Evolutionary conservation across 2,113 vertebrate genomes (phyloP).

Genomic region (Cavia aperea): DNA sequence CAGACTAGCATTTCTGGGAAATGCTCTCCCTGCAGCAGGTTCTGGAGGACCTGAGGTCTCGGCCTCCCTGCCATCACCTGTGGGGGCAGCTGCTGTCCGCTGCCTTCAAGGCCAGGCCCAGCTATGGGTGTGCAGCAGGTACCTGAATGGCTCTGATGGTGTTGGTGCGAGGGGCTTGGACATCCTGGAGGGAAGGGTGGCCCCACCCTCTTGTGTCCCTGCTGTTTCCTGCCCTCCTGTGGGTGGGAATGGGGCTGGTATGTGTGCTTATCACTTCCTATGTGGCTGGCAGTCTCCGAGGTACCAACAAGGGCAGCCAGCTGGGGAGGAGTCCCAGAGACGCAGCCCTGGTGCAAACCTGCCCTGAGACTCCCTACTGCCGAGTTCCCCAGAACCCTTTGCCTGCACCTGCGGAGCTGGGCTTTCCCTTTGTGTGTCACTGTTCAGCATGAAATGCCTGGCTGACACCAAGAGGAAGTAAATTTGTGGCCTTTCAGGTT

Average conservation of each 20-base stretch:
- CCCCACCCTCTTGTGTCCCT: background rate
- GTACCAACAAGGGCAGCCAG: background rate
- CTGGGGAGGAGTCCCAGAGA: background rate
- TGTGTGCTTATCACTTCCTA: background rate
- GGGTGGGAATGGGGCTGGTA: background rate
- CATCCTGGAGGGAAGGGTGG: background rate
- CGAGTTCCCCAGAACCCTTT: background rate
- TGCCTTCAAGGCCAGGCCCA: background rate
- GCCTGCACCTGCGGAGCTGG: background rate
- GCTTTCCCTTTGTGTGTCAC: background rate
- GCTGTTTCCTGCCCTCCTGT: background rate
- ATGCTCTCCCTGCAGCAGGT: background rate
- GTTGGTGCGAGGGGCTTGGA: background rate
- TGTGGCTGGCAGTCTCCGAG: background rate
- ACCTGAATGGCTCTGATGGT: background rate
- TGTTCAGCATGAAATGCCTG: background rate
- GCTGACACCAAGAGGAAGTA: background rate
- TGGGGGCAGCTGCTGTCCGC: background rate
- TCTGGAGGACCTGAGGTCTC: background rate
- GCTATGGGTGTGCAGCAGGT: background rate
- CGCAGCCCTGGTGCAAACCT: background rate
- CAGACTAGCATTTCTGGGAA: background rate
- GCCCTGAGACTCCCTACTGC: background rate
- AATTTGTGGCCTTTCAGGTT: background rate
- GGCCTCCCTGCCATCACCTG: background rate